Percentiles rank a stretch among this genome's conserved stretches.
Conservation (phyloP, 1,140 invertebrate genomes). For the Cherax destructor region DNA sequence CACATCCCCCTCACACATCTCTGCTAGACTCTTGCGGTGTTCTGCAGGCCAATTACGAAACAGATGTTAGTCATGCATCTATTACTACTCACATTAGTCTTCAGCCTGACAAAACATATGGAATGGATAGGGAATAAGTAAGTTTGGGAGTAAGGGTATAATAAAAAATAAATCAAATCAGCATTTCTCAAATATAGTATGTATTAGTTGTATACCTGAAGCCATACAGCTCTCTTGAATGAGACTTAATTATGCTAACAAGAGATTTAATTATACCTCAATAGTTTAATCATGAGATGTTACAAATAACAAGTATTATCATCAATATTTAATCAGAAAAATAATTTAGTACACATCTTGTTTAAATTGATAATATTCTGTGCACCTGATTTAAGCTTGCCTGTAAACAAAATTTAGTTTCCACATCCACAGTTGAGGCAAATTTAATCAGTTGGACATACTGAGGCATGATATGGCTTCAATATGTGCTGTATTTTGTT, state of each 20-base stretch:
- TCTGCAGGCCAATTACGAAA: slow-evolving; percentile 62
- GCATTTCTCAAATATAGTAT: not conserved
- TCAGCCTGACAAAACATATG: not conserved
- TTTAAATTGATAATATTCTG: too few relatives aligned
- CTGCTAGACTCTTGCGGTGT: slow-evolving; percentile 72
- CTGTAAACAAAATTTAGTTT: too few relatives aligned
- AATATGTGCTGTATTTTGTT: too few relatives aligned
- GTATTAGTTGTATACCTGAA: not conserved
- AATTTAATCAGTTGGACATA: too few relatives aligned
- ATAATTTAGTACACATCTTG: too few relatives aligned
- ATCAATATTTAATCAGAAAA: too few relatives aligned
- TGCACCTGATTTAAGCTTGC: too few relatives aligned
- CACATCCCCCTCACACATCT: slow-evolving; percentile 72
- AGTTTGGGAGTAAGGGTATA: not conserved
- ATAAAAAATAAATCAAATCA: not conserved
- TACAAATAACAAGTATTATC: too few relatives aligned
- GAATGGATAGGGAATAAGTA: not conserved
- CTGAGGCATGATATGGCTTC: too few relatives aligned
- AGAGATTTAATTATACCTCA: not conserved
- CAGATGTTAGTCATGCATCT: slow-evolving; percentile 48
- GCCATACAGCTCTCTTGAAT: not conserved
- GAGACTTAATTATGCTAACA: not conserved
- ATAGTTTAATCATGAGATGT: not conserved
- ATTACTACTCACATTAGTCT: slow-evolving; percentile 15
- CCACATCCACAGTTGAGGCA: too few relatives aligned